Conservation (phyloP, 2,113 vertebrate species). For the Gnathonemus echidnorhynchus region DNA sequence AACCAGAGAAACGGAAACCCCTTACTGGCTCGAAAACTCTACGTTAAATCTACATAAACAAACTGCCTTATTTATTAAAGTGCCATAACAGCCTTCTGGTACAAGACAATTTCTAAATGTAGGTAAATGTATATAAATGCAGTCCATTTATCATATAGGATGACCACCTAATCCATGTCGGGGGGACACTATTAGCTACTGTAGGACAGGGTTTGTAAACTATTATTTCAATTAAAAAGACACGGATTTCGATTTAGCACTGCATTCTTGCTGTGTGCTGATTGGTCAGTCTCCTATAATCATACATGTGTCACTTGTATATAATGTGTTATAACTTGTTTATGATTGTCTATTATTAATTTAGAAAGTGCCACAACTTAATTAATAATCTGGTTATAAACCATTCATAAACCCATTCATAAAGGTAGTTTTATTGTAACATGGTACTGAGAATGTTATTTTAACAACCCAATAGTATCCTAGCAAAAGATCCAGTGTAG, state of each 20-base stretch:
- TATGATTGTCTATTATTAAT: neutral
- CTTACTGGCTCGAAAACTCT: neutral
- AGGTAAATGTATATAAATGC: neutral
- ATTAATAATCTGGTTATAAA: neutral
- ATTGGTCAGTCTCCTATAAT: no score
- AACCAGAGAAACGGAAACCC: neutral
- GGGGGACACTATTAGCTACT: no score
- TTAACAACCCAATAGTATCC: no score
- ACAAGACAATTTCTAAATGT: neutral
- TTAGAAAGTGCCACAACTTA: neutral
- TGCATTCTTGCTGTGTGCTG: no score
- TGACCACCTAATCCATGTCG: no score
- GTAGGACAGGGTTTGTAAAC: no score
- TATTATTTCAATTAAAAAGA: no score
- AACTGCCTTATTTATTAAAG: neutral
- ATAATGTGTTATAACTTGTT: neutral
- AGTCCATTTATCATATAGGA: no score
- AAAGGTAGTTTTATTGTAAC: neutral
- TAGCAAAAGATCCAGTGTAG: neutral
- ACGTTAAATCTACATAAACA: neutral
- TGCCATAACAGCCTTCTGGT: neutral
- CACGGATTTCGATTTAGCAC: no score
- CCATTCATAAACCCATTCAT: neutral
- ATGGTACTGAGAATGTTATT: neutral
- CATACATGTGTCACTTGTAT: no score